Conservation (phyloP, 2,888 invertebrate genomes). For the Dryobotodes eremita region DNA sequence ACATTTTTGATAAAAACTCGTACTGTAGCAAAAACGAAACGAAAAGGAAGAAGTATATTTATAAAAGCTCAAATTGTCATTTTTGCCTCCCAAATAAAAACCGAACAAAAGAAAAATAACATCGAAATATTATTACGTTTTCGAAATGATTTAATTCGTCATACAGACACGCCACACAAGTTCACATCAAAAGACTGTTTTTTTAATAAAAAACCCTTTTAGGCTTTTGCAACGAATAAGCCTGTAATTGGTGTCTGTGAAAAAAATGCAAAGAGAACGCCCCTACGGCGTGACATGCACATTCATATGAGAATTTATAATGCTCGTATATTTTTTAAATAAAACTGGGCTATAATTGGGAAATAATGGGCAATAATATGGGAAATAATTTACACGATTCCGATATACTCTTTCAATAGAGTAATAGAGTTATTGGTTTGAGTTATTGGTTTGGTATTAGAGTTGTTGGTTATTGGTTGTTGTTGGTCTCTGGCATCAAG, state of each 20-base stretch:
- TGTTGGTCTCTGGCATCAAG: no score
- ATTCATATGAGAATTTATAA: conserved; percentile 50
- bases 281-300: conserved; percentile 30
- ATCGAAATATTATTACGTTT: conserved; percentile 7
- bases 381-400: conserved; percentile 25
- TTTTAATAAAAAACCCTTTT: conserved; percentile 32
- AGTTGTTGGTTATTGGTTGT: no score
- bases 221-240: conserved; percentile 44
- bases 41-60: not conserved
- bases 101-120: not conserved
- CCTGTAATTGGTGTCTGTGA: conserved; percentile 58
- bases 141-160: conserved; percentile 41
- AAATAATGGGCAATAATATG: conserved; percentile 14
- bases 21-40: not conserved
- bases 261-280: conserved; percentile 45
- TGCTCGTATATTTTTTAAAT: conserved; percentile 29
- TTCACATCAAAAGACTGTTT: conserved; percentile 46
- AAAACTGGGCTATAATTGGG: conserved; percentile 9
- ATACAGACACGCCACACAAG: conserved; percentile 31
- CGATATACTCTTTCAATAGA: conserved; percentile 6
- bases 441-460: no score
- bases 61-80: not conserved
- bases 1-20: not conserved
- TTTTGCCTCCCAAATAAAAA: not conserved
- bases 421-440: not conserved